Evolutionary conservation across 2,888 invertebrate genomes (phyloP), one percentile per base, ranked within the genome.

Genomic region (Copidosoma aretas): DNA sequence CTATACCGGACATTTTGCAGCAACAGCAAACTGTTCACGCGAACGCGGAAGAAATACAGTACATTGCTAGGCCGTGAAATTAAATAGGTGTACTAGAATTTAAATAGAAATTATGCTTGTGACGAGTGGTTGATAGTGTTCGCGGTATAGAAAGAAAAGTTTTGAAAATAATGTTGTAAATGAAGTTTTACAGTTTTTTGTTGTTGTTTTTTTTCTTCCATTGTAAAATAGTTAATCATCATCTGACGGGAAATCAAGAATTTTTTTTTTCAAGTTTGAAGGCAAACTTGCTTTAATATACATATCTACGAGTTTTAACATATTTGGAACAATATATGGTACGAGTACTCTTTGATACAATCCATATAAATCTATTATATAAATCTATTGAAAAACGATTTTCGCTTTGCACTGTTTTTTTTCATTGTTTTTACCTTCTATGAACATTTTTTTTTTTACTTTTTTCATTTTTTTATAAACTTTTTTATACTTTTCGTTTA

Each of bases 361-460:
- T 32, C 32, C n/a, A n/a, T n/a, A 41, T 41, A 10, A 41, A 41
- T 10, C 14, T 46, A 46, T 46, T 8, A 46, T 12, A 46, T 5
- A 32, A 32, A 32, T 12, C 17, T 12, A 46, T 46, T 12, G 3
- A 17, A 46, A 12, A 46, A 46, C 12, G 43, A 46, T 15, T 15
- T 46, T n/a, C n/a, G n/a, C n/a, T n/a, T n/a, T n/a, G n/a, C n/a
- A n/a, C n/a, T n/a, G n/a, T n/a, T 46, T 46, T 46, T 32, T 32
- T 32, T 32, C 3, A 8, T 32, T 32, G 8, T 32, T 32, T 32
- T 32, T 32, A 32, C 32, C 8, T 32, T 32, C 32, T 32, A 8
- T 32, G 1, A 58, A 49, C 49, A 41, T 54, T 63, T 65, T 41
- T 60, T 60, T 69, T 70, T 66, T 67, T 57, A 62, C 58, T 60